Percentiles rank a stretch among this genome's conserved stretches.
These are phyloP conservation scores for Smutsia gigantea DNA, from an alignment of 2,797 vertebrate species.

Conservation along the genomic window DNA sequence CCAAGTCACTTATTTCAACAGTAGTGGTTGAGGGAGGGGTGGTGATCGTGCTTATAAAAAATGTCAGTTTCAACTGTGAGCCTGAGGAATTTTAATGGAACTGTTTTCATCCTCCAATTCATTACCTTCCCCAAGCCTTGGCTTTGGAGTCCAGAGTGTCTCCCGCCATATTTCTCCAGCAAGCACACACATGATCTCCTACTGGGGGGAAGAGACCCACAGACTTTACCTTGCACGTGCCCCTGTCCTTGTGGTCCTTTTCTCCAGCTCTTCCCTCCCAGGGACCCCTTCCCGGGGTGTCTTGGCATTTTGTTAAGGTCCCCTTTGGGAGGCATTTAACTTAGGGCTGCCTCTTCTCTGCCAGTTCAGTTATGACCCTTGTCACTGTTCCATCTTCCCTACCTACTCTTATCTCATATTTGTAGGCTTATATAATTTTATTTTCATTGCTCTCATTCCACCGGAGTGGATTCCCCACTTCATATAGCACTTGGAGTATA, in stretches of 20 bases:
- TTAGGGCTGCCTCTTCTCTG: background rate
- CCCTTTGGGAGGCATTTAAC: background rate
- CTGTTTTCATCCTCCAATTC: background rate
- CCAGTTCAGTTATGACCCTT: background rate
- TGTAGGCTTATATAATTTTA: background rate
- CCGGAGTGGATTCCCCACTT: background rate
- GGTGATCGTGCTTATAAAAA: constrained; percentile 6
- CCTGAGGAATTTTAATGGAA: background rate
- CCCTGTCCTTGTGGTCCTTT: background rate
- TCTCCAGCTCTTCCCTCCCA: background rate
- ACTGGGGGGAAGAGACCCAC: background rate
- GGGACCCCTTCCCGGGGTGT: background rate
- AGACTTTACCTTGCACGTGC: background rate
- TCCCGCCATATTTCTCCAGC: background rate
- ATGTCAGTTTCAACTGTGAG: background rate
- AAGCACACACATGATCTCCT: rapidly evolving
- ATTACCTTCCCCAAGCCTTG: background rate
- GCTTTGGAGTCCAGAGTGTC: background rate
- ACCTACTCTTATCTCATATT: background rate
- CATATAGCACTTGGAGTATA: constrained; percentile 17
- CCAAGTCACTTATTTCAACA: background rate
- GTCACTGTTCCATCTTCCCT: background rate
- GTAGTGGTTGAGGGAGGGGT: background rate
- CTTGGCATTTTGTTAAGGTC: background rate
- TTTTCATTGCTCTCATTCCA: background rate